Evolutionary conservation across 2,113 vertebrate species (phyloP).

Genomic region (Lophura nycthemera): DNA sequence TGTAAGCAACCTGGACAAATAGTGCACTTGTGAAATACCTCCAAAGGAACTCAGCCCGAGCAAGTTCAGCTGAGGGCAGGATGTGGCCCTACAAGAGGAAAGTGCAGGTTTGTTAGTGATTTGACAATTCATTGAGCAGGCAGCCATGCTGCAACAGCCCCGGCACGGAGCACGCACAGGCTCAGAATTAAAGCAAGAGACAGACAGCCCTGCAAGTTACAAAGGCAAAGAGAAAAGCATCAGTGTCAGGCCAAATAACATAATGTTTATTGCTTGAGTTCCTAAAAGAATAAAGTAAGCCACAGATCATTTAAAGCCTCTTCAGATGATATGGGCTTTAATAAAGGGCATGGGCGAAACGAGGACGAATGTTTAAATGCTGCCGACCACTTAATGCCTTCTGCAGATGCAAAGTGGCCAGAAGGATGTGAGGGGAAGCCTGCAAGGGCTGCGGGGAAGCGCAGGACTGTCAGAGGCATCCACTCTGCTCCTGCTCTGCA

Average conservation of each 20-base stretch:
- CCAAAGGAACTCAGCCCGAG: not conserved
- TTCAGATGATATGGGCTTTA: constrained; percentile 10
- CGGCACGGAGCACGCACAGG: not conserved
- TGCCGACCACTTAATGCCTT: not conserved
- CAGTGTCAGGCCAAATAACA: constrained; percentile 1
- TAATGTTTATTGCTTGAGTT: constrained; percentile 40
- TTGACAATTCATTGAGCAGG: constrained; percentile 56
- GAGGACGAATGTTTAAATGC: not conserved
- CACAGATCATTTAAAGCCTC: constrained; percentile 39
- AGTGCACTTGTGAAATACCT: constrained; percentile 21
- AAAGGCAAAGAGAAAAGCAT: not conserved
- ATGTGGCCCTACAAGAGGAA: constrained; percentile 22
- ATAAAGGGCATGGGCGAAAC: constrained; percentile 14
- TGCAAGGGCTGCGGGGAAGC: not conserved
- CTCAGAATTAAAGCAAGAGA: constrained; percentile 3
- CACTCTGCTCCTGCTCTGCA: not conserved
- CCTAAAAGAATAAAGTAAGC: constrained; percentile 41
- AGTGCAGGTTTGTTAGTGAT: constrained; percentile 22
- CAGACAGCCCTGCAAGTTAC: constrained; percentile 18
- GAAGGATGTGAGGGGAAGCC: not conserved
- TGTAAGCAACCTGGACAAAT: not conserved
- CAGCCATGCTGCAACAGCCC: not conserved
- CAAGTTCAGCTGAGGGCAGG: constrained; percentile 49
- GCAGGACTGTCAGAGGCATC: not conserved
- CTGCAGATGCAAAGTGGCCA: not conserved